Base-by-base conservation (phyloP, 2,797 vertebrate species). In the Enteromius fasciolatus region DNA sequence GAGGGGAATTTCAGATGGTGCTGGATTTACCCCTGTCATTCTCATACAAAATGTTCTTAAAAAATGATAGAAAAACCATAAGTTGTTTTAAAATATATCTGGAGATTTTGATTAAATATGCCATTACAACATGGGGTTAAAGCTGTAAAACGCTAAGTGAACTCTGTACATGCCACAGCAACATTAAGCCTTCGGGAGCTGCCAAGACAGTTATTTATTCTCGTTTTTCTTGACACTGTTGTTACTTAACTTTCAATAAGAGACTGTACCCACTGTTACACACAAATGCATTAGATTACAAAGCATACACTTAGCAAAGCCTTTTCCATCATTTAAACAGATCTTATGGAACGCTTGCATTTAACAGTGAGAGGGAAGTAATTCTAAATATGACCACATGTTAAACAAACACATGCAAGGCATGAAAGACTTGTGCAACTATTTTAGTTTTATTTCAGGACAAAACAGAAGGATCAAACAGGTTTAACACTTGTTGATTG, bases 181-280 rank as follows among this genome's bases (percentile, higher is more conserved):
- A 87, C 74, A 54, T 36, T 70, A 68, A 68, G 72, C 84, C 18
- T 73, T 9, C 61, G 46, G 36, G 80, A 85, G 81, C 61, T 87
- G 82, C 82, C 48, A 74, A 41, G 48, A 85, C 84, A 87, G 76
- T 5, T 41, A 82, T 83, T 89, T 85, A 87, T 81, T 87, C 63
- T 64, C 15, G 44, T 63, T 87, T 81, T 44, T 5, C 67, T 68
- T 67, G 69, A 86, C 68, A 76, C 79, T 83, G 68, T 36, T 77
- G 72, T 59, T 82, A 68, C 59, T 80, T 52, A 77, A 86, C 52
- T 82, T 76, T 76, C 44, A 84, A 76, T 44, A 50, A 23, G 48
- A 46, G 59, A 50, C 28, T 41, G 69, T 61, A 25, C 33, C 52
- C 5, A 1, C 64, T 28, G 23, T 64, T 77, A 77, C 15, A 81